Evolutionary conservation across 2,888 invertebrate genomes (phyloP), one percentile per base, ranked within the genome.

Genomic region (Rhamnusium bicolor): DNA sequence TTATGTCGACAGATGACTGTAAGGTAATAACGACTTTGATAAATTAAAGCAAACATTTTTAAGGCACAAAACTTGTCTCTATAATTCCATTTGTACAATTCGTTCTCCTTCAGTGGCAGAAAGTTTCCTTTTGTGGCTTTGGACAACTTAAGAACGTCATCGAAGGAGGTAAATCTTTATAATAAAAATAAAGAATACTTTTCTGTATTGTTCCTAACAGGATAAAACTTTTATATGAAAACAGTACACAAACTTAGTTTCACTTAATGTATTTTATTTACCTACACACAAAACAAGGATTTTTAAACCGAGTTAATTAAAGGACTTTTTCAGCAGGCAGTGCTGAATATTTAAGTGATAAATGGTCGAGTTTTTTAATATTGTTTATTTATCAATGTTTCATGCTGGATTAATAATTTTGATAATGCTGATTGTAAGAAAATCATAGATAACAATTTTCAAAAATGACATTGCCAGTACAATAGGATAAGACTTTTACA

Each of bases 111-210:
- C 18, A 46, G 29, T 61, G 40, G 7, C 14, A 21, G 46, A 46
- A 61, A 61, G 29, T 61, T 46, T 60, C 47, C 61, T 47, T 46
- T 12, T 40, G 46, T 46, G 61, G 46, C 16, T 46, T 61, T 61
- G 47, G 61, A 16, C 40, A 61, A 47, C 61, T 51, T 51, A 51
- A 61, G 61, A 61, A 46, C 40, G 47, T 12, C 21, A 61, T 46
- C 19, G 61, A 46, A 21, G 24, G 61, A 61, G 21, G 46, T 61
- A 61, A 60, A 61, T 46, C 61, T 46, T 61, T 61, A 21, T 46
- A 61, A 61, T 61, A 46, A 61, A 18, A 24, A 8, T 58, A 16
- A 27, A 65, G 27, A 51, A 12, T 61, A 61, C 19, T 56, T 51
- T 21, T 56, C 19, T 18, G 24, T 49, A 12, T 27, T 5, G 19